Percentiles rank a stretch among this genome's conserved stretches.
These are phyloP conservation scores for Eublepharis macularius DNA, from an alignment of 2,113 vertebrate genomes.

Conservation along the genomic window DNA sequence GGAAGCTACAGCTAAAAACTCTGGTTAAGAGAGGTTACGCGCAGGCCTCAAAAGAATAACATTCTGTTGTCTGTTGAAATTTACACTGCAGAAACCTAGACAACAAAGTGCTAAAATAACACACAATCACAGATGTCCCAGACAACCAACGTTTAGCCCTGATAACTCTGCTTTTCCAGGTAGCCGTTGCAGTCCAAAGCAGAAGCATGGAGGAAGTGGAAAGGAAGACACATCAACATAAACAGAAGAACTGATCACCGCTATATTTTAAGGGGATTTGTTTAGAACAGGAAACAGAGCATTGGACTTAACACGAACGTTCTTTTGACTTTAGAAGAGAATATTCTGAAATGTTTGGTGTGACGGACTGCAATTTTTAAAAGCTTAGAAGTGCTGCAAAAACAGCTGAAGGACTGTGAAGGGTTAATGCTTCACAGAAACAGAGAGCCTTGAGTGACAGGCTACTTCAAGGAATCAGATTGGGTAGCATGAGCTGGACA, in stretches of 20 bases:
- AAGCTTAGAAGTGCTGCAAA: too few species aligned
- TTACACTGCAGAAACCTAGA: not conserved
- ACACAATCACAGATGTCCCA: not conserved
- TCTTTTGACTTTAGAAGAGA: too few species aligned
- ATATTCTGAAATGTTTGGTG: too few species aligned
- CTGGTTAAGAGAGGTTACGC: not conserved
- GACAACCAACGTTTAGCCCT: not conserved
- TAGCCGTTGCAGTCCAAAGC: not conserved
- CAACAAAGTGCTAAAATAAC: not conserved
- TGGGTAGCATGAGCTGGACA: too few species aligned
- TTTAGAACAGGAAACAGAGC: not conserved
- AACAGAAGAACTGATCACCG: not conserved
- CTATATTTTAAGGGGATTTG: not conserved
- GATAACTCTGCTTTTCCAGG: not conserved
- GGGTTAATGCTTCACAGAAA: too few species aligned
- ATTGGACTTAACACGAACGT: too few species aligned
- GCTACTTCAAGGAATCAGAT: too few species aligned
- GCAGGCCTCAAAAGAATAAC: not conserved
- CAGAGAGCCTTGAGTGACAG: too few species aligned
- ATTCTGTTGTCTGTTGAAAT: not conserved
- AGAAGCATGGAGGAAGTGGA: not conserved
- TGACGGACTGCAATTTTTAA: too few species aligned
- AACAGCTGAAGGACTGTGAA: too few species aligned
- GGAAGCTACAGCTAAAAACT: too few species aligned
- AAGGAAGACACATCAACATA: not conserved